phyloP scores from a whole-genome alignment of 2,797 vertebrate species.

The Steatocranus sp. region DNA sequence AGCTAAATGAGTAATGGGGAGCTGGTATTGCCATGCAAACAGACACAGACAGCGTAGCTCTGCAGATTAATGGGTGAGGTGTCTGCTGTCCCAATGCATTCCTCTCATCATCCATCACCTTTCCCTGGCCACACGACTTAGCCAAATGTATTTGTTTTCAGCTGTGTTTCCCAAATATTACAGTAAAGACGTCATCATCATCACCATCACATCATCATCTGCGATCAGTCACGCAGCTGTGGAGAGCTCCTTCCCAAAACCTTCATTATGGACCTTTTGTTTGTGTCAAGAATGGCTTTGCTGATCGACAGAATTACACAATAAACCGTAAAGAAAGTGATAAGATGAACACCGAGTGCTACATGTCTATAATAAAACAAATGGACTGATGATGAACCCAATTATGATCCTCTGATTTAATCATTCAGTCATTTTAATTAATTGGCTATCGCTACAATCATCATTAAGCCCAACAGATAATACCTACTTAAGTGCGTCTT shows the following conservation, averaged over 20 bases:
- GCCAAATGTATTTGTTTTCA: conserved; percentile 45
- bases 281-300: conserved; percentile 14
- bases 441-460: conserved; percentile 21
- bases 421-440: conserved; percentile 50
- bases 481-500: conserved; percentile 16
- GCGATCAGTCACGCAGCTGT: conserved; percentile 37
- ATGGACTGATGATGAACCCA: conserved; percentile 24
- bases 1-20: conserved; percentile 64
- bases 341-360: conserved; percentile 22
- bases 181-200: conserved; percentile 36
- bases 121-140: conserved; percentile 25
- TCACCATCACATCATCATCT: conserved; percentile 35
- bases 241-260: conserved; percentile 8
- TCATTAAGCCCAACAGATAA: conserved; percentile 33
- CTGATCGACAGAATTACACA: conserved; percentile 38
- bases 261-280: conserved; percentile 36
- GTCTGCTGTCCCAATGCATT: conserved; percentile 52
- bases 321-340: conserved; percentile 21
- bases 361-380: conserved; percentile 9
- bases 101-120: conserved; percentile 62
- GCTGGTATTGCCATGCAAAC: conserved; percentile 65
- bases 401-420: conserved; percentile 33
- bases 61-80: conserved; percentile 68
- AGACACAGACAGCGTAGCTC: conserved; percentile 53
- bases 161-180: conserved; percentile 48